Evolutionary conservation across 2,888 invertebrate species (phyloP), one percentile per base, ranked within the genome.

Genomic region (Xestia rhomboidea): DNA sequence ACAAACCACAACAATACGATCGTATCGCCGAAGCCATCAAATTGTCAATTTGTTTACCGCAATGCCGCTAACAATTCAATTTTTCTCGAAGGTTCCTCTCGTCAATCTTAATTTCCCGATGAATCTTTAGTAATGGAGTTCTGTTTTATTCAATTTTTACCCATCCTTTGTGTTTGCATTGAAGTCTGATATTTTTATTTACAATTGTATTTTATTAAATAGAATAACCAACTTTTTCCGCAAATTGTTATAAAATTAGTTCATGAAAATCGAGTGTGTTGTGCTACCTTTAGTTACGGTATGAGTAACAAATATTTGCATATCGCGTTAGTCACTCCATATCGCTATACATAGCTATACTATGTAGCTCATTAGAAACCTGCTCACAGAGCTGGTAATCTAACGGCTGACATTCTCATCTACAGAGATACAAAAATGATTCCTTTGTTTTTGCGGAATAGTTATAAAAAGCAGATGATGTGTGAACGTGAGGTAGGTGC

Each of bases 51-150:
- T 84, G 85, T 78, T 54, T 72, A 69, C 70, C 73, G 62, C 68
- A 57, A 75, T 72, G 62, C 67, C 73, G 73, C 64, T 62, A 75
- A 69, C 79, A 76, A 85, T 85, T 82, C 64, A 79, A 85, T 85
- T 69, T 77, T 67, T 30, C 60, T 51, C 57, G 44, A 74, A 66
- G 62, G 49, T 69, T 68, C 74, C 72, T 63, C 66, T 73, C 73
- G 76, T 84, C 85, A 74, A 77, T 81, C 87, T 80, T 76, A 82
- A 85, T 87, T 87, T 86, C 79, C 82, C 44, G 64, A 68, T 75
- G 73, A 78, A 67, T 68, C 71, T 74, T 30, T 68, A 64, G 54
- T 76, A 80, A 73, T 78, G 64, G 77, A 78, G 68, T 81, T 82
- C 77, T 76, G 68, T 80, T 79, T 66, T 69, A 74, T 78, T 76